Evolutionary conservation across 2,888 invertebrate species (phyloP).

Genomic region (Lucinisca nassula): DNA sequence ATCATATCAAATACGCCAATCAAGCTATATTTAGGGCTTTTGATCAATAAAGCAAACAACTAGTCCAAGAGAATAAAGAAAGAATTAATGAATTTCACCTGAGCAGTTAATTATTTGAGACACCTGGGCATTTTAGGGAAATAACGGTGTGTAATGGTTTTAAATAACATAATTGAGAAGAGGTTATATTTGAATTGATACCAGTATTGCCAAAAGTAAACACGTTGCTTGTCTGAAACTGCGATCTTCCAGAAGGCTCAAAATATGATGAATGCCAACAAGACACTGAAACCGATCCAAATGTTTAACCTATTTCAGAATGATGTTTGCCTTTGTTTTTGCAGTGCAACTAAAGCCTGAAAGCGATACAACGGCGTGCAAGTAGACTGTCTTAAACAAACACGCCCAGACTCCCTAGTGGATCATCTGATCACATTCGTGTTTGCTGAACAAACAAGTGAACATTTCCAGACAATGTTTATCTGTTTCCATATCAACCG

Average conservation of each 20-base stretch:
- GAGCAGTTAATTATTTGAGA: constrained; percentile 12
- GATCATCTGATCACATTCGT: not conserved
- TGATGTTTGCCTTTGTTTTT: no score
- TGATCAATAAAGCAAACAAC: constrained; percentile 9
- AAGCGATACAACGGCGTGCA: not conserved
- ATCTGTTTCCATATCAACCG: not conserved
- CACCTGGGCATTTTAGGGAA: not conserved
- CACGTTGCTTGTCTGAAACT: no score
- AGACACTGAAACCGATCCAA: no score
- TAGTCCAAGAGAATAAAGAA: not conserved
- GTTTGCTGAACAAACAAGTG: not conserved
- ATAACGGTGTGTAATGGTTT: not conserved
- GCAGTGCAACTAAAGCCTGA: no score
- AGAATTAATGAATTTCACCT: not conserved
- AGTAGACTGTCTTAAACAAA: not conserved
- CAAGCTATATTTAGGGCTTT: not conserved
- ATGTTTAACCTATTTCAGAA: no score
- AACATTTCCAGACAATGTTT: not conserved
- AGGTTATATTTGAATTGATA: no score
- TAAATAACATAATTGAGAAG: no score
- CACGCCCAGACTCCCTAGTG: not conserved
- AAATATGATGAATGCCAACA: no score
- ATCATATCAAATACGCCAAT: not conserved
- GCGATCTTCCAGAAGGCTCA: no score
- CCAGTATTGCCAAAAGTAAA: no score